These are phyloP conservation scores for Sylvilagus bachmani DNA, from an alignment of 2,113 vertebrate species.

Conservation along the genomic window DNA sequence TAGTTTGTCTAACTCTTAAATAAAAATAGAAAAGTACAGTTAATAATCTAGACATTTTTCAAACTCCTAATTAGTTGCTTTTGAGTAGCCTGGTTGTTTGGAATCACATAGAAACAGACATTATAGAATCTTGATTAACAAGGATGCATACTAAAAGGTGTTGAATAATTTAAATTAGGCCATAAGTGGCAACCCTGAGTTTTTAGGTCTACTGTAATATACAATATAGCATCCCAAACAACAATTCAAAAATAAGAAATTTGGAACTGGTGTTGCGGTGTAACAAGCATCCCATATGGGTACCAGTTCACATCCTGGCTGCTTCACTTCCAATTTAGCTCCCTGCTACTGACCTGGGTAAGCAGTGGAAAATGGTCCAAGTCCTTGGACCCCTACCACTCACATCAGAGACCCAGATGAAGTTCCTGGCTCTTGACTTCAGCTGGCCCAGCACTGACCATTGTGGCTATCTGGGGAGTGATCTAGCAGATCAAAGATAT, in stretches of 20 bases:
- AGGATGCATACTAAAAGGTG: neutral
- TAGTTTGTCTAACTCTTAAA: neutral
- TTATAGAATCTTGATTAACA: neutral
- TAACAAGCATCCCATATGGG: too few species aligned
- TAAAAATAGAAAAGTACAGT: constrained; percentile 1
- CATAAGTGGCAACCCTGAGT: neutral
- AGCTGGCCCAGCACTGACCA: too few species aligned
- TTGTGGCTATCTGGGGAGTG: too few species aligned
- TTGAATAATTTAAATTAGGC: neutral
- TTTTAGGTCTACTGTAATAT: neutral
- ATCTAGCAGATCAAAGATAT: too few species aligned
- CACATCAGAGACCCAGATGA: too few species aligned
- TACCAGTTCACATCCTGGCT: too few species aligned
- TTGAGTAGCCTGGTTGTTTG: neutral
- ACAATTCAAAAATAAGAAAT: neutral
- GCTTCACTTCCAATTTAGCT: too few species aligned
- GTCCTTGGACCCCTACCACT: too few species aligned
- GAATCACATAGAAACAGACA: neutral
- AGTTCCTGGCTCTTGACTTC: too few species aligned
- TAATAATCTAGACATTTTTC: constrained; percentile 15
- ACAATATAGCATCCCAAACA: neutral
- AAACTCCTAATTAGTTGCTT: neutral
- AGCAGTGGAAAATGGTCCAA: too few species aligned
- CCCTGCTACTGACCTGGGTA: too few species aligned
- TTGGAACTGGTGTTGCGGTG: too few species aligned